Conservation (phyloP, 53 echinoderm and acorn worm species). For the Henricia sp. region DNA sequence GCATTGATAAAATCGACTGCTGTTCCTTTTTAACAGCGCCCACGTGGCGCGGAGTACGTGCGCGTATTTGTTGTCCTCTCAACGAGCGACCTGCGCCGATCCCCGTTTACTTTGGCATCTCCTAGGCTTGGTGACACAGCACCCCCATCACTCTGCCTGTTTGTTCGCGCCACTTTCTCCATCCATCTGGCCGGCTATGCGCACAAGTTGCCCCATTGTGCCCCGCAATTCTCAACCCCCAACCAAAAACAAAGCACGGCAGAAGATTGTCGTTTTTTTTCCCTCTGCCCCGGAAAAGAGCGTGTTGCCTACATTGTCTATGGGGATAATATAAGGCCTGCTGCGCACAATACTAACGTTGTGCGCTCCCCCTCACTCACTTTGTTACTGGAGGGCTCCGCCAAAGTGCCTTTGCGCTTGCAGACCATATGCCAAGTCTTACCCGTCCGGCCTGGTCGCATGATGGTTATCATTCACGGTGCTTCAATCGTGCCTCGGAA, state of each 20-base stretch:
- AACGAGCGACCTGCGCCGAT: conserved; percentile 34
- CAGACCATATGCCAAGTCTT: conserved; percentile 76
- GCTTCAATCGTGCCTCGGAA: conserved; percentile 55
- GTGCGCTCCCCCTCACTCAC: conserved; percentile 73
- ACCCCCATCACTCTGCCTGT: conserved; percentile 63
- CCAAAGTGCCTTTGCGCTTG: conserved; percentile 59
- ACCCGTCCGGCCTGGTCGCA: conserved; percentile 35
- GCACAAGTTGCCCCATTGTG: conserved; percentile 66
- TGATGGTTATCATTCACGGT: conserved; percentile 52
- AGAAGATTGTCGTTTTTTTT: conserved; percentile 42
- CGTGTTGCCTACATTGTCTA: conserved; percentile 73
- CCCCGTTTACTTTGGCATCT: conserved; percentile 58
- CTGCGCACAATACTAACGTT: conserved; percentile 72
- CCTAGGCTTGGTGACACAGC: conserved; percentile 26
- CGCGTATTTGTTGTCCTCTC: conserved; percentile 84
- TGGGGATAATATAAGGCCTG: conserved; percentile 73
- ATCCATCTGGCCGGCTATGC: conserved; percentile 72
- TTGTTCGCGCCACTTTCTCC: conserved; percentile 73
- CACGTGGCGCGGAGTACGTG: conserved; percentile 79
- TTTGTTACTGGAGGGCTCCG: conserved; percentile 76
- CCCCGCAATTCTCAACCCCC: conserved; percentile 50
- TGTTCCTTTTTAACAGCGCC: conserved; percentile 66
- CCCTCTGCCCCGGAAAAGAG: conserved; percentile 43
- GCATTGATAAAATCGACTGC: conserved; percentile 76
- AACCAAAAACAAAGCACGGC: conserved; percentile 51